phyloP scores from a whole-genome alignment of 2,113 vertebrate species.

The Sander lucioperca region DNA sequence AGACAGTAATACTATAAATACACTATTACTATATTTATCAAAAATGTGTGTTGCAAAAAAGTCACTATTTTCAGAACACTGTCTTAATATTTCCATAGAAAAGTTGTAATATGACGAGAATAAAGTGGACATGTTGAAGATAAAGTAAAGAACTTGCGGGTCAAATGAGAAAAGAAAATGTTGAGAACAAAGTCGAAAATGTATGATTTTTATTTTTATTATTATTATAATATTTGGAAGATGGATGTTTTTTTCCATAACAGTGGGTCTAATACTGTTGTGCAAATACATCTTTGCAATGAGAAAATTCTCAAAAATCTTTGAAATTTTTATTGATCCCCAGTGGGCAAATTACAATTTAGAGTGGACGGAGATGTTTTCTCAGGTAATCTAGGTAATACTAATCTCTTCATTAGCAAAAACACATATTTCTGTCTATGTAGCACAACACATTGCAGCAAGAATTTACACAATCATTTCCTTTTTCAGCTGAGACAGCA shows the following conservation, averaged over 20 bases:
- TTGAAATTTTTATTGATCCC: too few species aligned
- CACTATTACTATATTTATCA: not conserved
- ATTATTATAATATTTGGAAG: not conserved
- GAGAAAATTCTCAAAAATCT: too few species aligned
- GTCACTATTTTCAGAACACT: not conserved
- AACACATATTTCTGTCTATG: not conserved
- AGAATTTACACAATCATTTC: not conserved
- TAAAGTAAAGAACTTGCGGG: too few species aligned
- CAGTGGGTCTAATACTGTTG: not conserved
- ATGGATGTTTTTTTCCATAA: not conserved
- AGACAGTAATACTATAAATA: not conserved
- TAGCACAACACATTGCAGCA: conserved; percentile 5
- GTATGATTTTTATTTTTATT: not conserved
- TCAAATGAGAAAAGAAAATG: too few species aligned
- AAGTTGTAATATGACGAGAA: not conserved
- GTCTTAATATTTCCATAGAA: not conserved
- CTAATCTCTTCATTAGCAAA: not conserved
- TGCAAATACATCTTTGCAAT: not conserved
- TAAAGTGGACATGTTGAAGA: too few species aligned
- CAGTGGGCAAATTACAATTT: too few species aligned
- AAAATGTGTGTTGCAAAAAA: not conserved
- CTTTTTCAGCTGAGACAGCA: conserved; percentile 34
- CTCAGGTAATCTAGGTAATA: not conserved
- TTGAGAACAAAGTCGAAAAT: not conserved
- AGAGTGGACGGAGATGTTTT: not conserved